Evolutionary conservation across 2,888 invertebrate genomes (phyloP), one percentile per base, ranked within the genome.

Genomic region (Stenotaenia linearis): DNA sequence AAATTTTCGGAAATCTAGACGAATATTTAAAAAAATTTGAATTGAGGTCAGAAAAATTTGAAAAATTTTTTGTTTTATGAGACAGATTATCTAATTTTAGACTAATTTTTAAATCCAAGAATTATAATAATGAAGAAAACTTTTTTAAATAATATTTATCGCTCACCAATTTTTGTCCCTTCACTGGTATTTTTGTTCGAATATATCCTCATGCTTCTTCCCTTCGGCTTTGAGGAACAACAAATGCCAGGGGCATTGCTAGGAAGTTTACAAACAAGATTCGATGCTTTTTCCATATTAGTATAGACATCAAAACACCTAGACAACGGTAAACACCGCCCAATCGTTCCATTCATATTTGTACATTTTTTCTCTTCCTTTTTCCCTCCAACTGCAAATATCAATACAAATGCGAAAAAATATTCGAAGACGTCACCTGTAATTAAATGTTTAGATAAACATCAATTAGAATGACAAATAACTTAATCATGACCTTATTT

Each of bases 311-410:
- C 76, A 4, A 37, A 37, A 75, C 76, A 75, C 12, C 18, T 75
- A 10, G 76, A 75, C 21, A 75, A 37, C 35, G 32, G 76, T 21
- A 75, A n/a, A 75, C 76, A 75, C 76, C 21, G 21, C 35, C 76
- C 76, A 37, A 1, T 32, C 15, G 21, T 21, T 35, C 76, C 76
- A 18, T 23, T 32, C 18, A 75, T 10, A 0, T 15, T 37, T 18
- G 76, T 35, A 18, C 76, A 75, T 69, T 23, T 28, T n/a, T 28
- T 10, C 15, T 28, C 25, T 1, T 28, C 15, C 1, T 69, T 69
- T 28, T 25, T n/a, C 5, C 28, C 69, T 3, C 25, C 25, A 25
- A 15, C 69, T 28, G 9, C 28, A 1, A 69, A 23, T 15, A 69
- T 69, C n/a, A 69, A 28, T 12, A 69, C 25, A 25, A 12, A 69